Conservation (phyloP, 2,797 vertebrate species). For the Danio tinwini region DNA sequence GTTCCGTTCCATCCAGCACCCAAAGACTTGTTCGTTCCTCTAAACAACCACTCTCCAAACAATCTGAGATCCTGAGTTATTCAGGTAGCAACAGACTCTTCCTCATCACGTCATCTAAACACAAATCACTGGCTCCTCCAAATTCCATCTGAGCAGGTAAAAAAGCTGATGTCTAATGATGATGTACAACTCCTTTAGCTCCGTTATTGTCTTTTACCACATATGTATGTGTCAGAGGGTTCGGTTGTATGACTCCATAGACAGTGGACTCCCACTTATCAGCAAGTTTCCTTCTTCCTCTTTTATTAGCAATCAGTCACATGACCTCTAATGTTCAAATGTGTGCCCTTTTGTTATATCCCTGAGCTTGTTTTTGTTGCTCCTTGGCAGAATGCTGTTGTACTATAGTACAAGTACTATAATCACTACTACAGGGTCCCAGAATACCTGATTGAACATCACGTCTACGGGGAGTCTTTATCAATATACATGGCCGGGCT, state of each 20-base stretch:
- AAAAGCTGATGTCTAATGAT: conserved; percentile 41
- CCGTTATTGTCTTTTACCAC: neutral
- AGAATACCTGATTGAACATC: conserved; percentile 51
- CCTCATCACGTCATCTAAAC: neutral
- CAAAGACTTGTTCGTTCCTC: neutral
- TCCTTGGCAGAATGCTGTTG: conserved; percentile 34
- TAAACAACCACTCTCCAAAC: neutral
- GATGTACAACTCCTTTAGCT: conserved; percentile 23
- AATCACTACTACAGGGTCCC: conserved; percentile 45
- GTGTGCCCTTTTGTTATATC: conserved; percentile 43
- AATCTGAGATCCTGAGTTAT: neutral
- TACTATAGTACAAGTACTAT: too few relatives aligned
- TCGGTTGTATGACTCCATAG: conserved; percentile 39
- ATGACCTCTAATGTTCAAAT: conserved; percentile 36
- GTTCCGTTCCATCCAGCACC: neutral
- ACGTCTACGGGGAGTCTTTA: conserved; percentile 40
- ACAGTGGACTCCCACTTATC: conserved; percentile 46
- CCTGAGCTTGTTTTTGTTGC: conserved; percentile 45
- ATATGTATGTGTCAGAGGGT: conserved; percentile 24
- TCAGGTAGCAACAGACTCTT: neutral
- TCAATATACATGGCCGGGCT: too few relatives aligned
- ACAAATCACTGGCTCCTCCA: neutral
- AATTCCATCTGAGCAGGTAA: conserved; percentile 28
- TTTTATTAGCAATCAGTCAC: conserved; percentile 46
- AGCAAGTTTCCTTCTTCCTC: conserved; percentile 30